Evolutionary conservation across 53 echinoderm and acorn worm genomes (phyloP).

Genomic region (Mesocentrotus franciscanus): DNA sequence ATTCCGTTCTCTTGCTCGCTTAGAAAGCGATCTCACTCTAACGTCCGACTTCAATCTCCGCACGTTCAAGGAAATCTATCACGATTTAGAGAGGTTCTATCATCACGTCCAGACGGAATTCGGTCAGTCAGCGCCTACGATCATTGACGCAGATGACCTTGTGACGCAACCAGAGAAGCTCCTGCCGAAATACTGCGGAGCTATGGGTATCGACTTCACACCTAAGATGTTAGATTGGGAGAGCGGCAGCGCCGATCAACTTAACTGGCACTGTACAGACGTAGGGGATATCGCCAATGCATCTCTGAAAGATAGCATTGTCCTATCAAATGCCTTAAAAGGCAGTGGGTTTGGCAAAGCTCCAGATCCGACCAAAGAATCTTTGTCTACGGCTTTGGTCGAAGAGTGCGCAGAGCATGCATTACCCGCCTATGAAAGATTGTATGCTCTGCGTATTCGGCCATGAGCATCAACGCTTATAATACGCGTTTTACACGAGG

Average conservation of each 20-base stretch:
- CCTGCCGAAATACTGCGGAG: slow-evolving; percentile 51
- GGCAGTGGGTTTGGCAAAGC: slow-evolving; percentile 42
- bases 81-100: slow-evolving; percentile 47
- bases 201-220: slow-evolving; percentile 57
- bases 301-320: not conserved
- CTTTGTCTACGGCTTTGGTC: not conserved
- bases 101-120: slow-evolving; percentile 38
- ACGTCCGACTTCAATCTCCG: not conserved
- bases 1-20: slow-evolving; percentile 22
- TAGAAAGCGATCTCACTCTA: not conserved
- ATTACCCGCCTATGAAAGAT: slow-evolving; percentile 46
- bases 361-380: not conserved
- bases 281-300: slow-evolving; percentile 21
- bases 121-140: slow-evolving; percentile 50
- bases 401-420: slow-evolving; percentile 19
- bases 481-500: too few species aligned
- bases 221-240: slow-evolving; percentile 57
- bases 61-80: slow-evolving; percentile 39
- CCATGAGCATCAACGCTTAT: not conserved
- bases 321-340: slow-evolving; percentile 42
- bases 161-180: slow-evolving; percentile 13
- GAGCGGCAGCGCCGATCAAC: not conserved
- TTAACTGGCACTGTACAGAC: slow-evolving; percentile 60
- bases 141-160: slow-evolving; percentile 55
- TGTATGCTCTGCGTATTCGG: slow-evolving; percentile 29